phyloP scores from a whole-genome alignment of 2,797 vertebrate genomes.

The Hippocampus kuda region DNA sequence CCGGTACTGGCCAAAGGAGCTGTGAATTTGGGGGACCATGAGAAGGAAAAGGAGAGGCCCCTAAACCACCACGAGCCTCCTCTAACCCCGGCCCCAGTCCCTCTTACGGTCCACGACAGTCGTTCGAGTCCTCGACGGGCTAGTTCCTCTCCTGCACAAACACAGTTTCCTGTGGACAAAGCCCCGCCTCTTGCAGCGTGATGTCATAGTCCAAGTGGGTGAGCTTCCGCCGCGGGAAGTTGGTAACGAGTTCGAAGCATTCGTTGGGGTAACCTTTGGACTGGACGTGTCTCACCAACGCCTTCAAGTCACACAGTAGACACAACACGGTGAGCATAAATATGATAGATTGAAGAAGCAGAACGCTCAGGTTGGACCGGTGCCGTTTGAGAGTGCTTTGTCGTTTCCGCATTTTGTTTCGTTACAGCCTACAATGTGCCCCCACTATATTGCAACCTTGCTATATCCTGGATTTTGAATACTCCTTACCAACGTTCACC shows the following conservation, averaged over 20 bases:
- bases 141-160: constrained; percentile 99
- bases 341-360: background rate
- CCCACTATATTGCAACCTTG: no score
- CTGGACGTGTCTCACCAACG: constrained; percentile 91
- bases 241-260: constrained; percentile 98
- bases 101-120: constrained; percentile 29
- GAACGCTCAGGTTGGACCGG: no score
- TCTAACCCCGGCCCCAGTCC: constrained; percentile 7
- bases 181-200: constrained; percentile 94
- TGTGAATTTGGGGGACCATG: constrained; percentile 30
- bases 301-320: constrained; percentile 58
- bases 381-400: background rate
- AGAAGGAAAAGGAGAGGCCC: constrained; percentile 28
- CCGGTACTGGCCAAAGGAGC: constrained; percentile 49
- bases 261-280: constrained; percentile 97
- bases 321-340: background rate
- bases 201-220: constrained; percentile 99
- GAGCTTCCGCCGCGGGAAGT: constrained; percentile 94
- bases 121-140: constrained; percentile 60
- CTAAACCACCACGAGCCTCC: constrained; percentile 12
- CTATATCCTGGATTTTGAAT: no score
- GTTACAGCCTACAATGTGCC: background rate
- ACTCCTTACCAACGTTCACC: no score
- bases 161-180: constrained; percentile 99
- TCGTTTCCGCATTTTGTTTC: background rate